phyloP scores from a whole-genome alignment of 2,888 invertebrate species.

The Epistrophella euchroma region DNA sequence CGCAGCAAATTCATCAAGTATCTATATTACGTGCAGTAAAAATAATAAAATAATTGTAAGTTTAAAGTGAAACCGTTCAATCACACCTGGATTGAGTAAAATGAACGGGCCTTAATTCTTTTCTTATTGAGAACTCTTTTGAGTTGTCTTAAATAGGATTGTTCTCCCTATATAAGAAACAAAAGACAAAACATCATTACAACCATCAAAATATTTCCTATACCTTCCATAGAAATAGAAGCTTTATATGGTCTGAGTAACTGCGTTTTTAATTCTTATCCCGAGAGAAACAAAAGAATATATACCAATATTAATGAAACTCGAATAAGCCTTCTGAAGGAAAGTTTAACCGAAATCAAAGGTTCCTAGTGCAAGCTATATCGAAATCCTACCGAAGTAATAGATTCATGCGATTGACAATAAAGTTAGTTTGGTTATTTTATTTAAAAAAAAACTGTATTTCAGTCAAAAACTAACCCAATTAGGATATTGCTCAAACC shows the following conservation, averaged over 20 bases:
- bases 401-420: not conserved
- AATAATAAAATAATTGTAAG: not conserved
- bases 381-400: not conserved
- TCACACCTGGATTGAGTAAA: not conserved
- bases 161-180: no score
- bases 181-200: no score
- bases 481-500: not conserved
- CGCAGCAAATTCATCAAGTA: not conserved
- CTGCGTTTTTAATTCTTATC: no score
- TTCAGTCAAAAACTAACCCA: not conserved
- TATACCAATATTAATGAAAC: no score
- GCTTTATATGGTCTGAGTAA: no score
- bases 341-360: not conserved
- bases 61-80: not conserved
- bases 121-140: not conserved
- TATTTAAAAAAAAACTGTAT: not conserved
- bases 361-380: not conserved
- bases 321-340: not conserved
- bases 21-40: not conserved
- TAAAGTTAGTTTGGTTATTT: not conserved
- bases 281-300: no score
- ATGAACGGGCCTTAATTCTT: not conserved
- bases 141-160: no score
- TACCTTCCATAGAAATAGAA: no score
- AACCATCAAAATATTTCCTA: no score